Base-by-base conservation (phyloP, 2,797 vertebrate genomes). In the Sylvia borin region DNA sequence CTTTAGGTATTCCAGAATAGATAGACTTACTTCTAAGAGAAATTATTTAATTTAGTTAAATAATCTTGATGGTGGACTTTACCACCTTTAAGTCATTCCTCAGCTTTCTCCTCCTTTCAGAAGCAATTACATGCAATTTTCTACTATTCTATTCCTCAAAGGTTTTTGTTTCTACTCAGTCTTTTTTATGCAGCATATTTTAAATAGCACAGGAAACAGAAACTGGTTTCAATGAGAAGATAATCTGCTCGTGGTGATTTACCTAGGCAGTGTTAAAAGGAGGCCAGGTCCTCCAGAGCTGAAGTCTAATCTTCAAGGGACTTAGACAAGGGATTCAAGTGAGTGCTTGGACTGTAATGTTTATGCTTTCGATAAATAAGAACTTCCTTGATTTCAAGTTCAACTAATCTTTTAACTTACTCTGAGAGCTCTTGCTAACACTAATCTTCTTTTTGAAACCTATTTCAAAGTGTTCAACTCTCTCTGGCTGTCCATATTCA, bases 151-250 rank as follows among this genome's bases (percentile, higher is more conserved):
- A 2, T 85, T 62, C 18, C 14, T 58, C 17, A 13, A 22, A 48
- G 20, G 34, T 47, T 75, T 79, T 67, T 36, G n/a, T n/a, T 29
- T 50, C 53, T 50, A 26, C 14, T 47, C 17, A 26, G 5, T n/a
- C 2, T 40, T 58, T 78, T 82, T 92, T 34, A 40, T 64, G 19
- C 18, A 75, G 3, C 6, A n/a, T 6, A 61, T 25, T 55, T 70
- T 34, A 61, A 38, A 61, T 29, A 70, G 12, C 8, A 11, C 16
- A 48, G 34, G 16, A 70, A 82, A 57, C 40, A 42, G 0, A 0
- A 85, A 82, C 3, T 7, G 43, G 4, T 38, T 82, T 62, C 27
- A 66, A 32, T 0, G 2, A 54, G 40, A 84, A 40, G n/a, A 68
- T 2, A 60, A 16, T 57, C 65, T 77, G 19, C 16, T 64, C 11